These are phyloP conservation scores for Cynocephalus volans DNA, from an alignment of 2,113 vertebrate species.

Conservation along the genomic window DNA sequence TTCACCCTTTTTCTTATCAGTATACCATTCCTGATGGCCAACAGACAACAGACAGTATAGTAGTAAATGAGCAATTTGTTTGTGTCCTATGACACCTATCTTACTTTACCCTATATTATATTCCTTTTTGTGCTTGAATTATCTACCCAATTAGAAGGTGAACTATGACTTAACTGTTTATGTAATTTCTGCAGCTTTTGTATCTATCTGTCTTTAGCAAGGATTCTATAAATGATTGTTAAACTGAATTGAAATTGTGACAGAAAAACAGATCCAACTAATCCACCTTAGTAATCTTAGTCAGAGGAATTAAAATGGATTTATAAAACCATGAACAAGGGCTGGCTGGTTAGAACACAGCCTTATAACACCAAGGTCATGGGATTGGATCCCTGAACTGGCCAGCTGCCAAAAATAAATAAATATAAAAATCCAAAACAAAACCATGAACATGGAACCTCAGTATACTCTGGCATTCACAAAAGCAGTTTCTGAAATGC, in stretches of 20 bases:
- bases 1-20: neutral
- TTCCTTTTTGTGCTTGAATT: neutral
- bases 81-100: neutral
- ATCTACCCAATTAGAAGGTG: neutral
- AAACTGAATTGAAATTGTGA: constrained; percentile 34
- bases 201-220: neutral
- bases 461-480: neutral
- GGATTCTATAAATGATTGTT: neutral
- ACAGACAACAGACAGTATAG: neutral
- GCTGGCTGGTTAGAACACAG: too few relatives aligned
- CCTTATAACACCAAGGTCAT: too few relatives aligned
- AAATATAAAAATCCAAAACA: too few relatives aligned
- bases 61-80: neutral
- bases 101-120: neutral
- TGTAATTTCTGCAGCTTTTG: neutral
- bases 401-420: too few relatives aligned
- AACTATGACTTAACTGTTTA: neutral
- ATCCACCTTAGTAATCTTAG: constrained; percentile 6
- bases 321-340: neutral
- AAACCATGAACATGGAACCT: neutral
- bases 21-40: neutral
- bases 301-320: neutral
- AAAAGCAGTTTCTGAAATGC: neutral
- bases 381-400: too few relatives aligned
- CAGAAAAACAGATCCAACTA: neutral